phyloP scores from a whole-genome alignment of 2,888 invertebrate genomes.

The Tetheella fluctuosa region DNA sequence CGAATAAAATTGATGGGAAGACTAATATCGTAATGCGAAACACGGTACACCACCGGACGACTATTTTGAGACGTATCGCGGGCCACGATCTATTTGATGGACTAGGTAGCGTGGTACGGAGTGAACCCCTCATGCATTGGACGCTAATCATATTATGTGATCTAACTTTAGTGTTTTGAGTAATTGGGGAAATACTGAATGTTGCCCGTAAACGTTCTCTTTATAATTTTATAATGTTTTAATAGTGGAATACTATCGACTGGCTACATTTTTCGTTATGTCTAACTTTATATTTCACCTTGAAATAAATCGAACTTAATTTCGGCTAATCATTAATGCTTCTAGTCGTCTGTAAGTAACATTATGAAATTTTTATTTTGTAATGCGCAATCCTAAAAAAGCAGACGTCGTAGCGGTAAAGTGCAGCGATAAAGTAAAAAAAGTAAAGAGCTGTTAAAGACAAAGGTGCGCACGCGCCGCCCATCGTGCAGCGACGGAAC shows the following conservation, averaged over 20 bases:
- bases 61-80: conserved; percentile 70
- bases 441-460: conserved; percentile 51
- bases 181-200: conserved; percentile 52
- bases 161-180: conserved; percentile 58
- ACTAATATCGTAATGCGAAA: conserved; percentile 78
- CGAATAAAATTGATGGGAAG: conserved; percentile 68
- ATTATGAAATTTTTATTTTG: too few species aligned
- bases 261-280: too few species aligned
- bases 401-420: conserved; percentile 42
- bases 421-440: too few species aligned
- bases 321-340: too few species aligned
- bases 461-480: conserved; percentile 61
- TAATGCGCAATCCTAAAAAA: background rate
- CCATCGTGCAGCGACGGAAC: conserved; percentile 24
- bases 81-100: conserved; percentile 78
- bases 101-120: conserved; percentile 57
- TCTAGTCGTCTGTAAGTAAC: too few species aligned
- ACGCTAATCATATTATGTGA: conserved; percentile 65
- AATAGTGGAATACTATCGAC: background rate
- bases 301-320: too few species aligned
- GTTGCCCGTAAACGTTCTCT: conserved; percentile 27
- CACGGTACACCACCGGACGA: conserved; percentile 55
- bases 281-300: too few species aligned
- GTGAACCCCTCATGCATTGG: conserved; percentile 56
- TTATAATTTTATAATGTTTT: conserved; percentile 19